These are phyloP conservation scores for Alaudala cheleensis DNA, from an alignment of 2,113 vertebrate genomes.

Conservation along the genomic window DNA sequence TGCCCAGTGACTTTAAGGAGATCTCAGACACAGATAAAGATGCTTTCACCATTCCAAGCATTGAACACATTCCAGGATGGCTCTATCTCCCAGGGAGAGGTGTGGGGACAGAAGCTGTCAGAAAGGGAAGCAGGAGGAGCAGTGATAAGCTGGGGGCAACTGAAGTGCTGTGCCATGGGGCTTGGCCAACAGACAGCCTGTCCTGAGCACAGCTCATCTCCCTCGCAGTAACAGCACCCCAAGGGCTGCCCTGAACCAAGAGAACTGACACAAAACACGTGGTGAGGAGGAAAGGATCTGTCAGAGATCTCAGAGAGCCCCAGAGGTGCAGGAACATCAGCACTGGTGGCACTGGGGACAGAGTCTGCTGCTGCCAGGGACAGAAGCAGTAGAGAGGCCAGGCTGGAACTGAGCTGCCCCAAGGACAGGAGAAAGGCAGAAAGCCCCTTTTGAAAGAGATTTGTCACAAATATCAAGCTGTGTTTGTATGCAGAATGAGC, in stretches of 20 bases:
- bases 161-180: neutral
- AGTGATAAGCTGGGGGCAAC: neutral
- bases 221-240: neutral
- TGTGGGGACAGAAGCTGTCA: neutral
- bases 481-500: neutral
- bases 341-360: neutral
- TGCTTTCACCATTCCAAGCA: neutral
- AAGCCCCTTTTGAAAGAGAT: neutral
- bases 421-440: neutral
- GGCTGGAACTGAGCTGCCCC: neutral
- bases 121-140: neutral
- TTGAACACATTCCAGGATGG: neutral
- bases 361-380: neutral
- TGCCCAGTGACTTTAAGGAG: neutral
- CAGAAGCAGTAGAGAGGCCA: neutral
- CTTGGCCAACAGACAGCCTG: neutral
- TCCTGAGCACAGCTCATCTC: accelerated
- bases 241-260: neutral
- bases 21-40: accelerated
- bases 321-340: neutral
- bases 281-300: neutral
- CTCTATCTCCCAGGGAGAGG: neutral
- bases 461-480: neutral
- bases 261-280: neutral
- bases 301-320: neutral